Evolutionary conservation across 2,888 invertebrate genomes (phyloP).

Genomic region (Tribolium freemani): DNA sequence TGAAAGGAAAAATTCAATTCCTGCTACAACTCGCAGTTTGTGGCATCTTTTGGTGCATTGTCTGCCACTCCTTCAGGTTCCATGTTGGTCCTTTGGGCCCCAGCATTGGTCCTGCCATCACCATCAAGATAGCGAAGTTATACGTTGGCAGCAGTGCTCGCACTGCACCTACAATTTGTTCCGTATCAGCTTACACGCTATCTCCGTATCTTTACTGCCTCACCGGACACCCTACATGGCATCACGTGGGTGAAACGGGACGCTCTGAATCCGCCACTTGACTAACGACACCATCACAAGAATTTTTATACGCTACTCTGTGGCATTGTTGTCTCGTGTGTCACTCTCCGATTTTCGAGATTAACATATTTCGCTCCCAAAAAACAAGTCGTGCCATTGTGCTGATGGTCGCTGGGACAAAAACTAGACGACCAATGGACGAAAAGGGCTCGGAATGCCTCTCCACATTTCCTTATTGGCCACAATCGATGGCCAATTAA

Average conservation of each 20-base stretch:
- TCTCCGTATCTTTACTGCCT: slow-evolving; percentile 65
- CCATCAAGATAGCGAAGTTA: slow-evolving; percentile 39
- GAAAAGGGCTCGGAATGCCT: slow-evolving; percentile 40
- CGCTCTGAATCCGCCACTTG: slow-evolving; percentile 56
- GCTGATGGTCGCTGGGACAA: background rate
- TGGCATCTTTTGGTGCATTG: no score
- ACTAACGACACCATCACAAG: slow-evolving; percentile 48
- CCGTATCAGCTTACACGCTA: slow-evolving; percentile 66
- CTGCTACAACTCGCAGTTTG: no score
- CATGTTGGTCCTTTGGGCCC: background rate
- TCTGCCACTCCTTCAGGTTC: background rate
- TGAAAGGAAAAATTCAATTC: no score
- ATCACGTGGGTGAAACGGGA: slow-evolving; percentile 58
- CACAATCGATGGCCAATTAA: slow-evolving; percentile 54
- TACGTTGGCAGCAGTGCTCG: slow-evolving; percentile 58
- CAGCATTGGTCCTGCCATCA: slow-evolving; percentile 17
- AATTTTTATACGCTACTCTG: slow-evolving; percentile 46
- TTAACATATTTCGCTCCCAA: slow-evolving; percentile 47
- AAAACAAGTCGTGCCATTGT: slow-evolving; percentile 4
- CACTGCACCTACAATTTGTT: slow-evolving; percentile 67
- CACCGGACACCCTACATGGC: slow-evolving; percentile 62
- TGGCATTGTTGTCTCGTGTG: slow-evolving; percentile 48
- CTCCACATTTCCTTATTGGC: slow-evolving; percentile 56
- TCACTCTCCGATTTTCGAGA: slow-evolving; percentile 46
- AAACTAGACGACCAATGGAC: slow-evolving; percentile 42